Conservation (phyloP, 2,113 vertebrate genomes). For the Corythaeola cristata region DNA sequence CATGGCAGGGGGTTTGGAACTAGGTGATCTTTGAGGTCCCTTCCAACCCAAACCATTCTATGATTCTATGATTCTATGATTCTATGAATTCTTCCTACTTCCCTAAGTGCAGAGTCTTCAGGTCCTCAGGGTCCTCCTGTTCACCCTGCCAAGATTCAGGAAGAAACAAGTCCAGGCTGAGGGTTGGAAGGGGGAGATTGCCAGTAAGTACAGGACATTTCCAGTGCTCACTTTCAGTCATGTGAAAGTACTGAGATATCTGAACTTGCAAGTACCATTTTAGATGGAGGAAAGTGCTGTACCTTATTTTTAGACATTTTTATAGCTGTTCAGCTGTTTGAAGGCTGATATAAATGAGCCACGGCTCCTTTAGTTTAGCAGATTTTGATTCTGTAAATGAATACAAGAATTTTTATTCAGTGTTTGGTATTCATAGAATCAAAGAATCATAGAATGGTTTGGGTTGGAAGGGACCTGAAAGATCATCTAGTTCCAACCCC, state of each 20-base stretch:
- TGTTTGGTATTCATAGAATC: background rate
- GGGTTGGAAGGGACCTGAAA: no score
- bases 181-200: background rate
- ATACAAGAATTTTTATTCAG: background rate
- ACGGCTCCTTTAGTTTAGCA: background rate
- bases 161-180: background rate
- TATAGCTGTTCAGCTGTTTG: background rate
- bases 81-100: background rate
- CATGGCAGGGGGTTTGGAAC: no score
- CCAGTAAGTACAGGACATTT: background rate
- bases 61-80: no score
- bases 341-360: background rate
- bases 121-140: background rate
- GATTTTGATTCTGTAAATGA: background rate
- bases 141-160: background rate
- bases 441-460: no score
- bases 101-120: background rate
- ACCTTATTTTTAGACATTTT: slow-evolving; percentile 7
- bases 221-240: background rate
- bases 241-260: background rate
- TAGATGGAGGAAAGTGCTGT: background rate
- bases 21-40: no score
- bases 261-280: background rate
- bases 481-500: no score
- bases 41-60: no score